A percentile compares a stretch with the other conserved stretches of the same genome.
Evolutionary conservation across 37 sponge, comb jelly and placozoan genomes (phyloP).

Genomic region (Oscarella lobularis): DNA sequence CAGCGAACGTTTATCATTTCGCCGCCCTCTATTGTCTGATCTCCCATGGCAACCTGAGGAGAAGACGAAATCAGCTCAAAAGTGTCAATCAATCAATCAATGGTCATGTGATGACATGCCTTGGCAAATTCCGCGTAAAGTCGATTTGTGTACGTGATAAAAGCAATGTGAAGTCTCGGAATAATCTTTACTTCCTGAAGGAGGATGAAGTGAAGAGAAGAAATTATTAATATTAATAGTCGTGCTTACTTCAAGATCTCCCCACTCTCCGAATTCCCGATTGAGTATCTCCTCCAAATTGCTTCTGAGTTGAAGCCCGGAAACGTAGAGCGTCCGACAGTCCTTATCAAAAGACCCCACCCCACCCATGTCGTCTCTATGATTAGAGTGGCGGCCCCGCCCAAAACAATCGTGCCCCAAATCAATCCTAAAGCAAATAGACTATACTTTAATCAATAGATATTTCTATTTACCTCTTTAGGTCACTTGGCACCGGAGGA

Average conservation of each 20-base stretch:
- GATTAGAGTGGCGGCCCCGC: slow-evolving; percentile 3
- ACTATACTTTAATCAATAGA: too few species aligned
- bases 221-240: too few species aligned
- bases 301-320: background rate
- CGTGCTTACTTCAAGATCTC: slow-evolving; percentile 4
- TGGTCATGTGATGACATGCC: slow-evolving; percentile 1
- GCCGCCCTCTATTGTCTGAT: background rate
- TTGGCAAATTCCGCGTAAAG: slow-evolving; percentile 14
- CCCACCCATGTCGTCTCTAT: slow-evolving; percentile 3
- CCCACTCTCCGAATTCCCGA: slow-evolving; percentile 13
- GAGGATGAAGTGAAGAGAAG: too few species aligned
- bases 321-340: slow-evolving; percentile 8
- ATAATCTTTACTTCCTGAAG: slow-evolving; percentile 3
- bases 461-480: too few species aligned
- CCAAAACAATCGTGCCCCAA: slow-evolving; percentile 9
- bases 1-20: slow-evolving; percentile 9
- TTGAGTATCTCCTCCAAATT: slow-evolving; percentile 2
- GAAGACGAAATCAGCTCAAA: background rate
- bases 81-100: background rate
- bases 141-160: slow-evolving; percentile 10
- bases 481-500: background rate
- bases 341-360: slow-evolving; percentile 15
- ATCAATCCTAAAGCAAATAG: slow-evolving; percentile 2
- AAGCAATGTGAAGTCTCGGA: slow-evolving; percentile 10
- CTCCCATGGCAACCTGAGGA: slow-evolving; percentile 11